Evolutionary conservation across 2,888 invertebrate species (phyloP).

Genomic region (Melitaea athalia): DNA sequence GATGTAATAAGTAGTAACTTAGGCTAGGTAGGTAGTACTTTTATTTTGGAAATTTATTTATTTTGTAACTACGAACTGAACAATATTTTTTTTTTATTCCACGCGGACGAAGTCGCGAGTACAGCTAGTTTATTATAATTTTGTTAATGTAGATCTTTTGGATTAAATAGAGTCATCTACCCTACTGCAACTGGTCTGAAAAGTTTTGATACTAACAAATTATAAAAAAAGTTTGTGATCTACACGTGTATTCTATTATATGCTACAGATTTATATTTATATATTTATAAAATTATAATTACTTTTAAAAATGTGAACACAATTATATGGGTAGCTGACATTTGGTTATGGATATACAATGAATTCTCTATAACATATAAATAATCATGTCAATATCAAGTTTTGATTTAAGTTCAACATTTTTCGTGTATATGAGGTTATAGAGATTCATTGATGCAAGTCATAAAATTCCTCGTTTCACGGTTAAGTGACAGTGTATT

Average conservation of each 20-base stretch:
- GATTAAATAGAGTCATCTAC: background rate
- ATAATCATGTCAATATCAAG: background rate
- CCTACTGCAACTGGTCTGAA: background rate
- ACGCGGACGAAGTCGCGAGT: too few species aligned
- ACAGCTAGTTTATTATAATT: too few species aligned
- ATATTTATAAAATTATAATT: background rate
- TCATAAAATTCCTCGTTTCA: slow-evolving; percentile 24
- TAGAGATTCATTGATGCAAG: slow-evolving; percentile 20
- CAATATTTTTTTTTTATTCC: too few species aligned
- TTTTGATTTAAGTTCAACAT: background rate
- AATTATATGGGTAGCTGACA: slow-evolving; percentile 74
- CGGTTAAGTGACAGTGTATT: slow-evolving; percentile 42
- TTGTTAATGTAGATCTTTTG: too few species aligned
- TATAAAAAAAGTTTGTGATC: background rate
- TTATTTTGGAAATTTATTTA: too few species aligned
- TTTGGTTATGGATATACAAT: slow-evolving; percentile 29
- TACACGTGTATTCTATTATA: too few species aligned
- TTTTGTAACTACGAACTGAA: too few species aligned
- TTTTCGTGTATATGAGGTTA: background rate
- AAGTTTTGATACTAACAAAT: background rate
- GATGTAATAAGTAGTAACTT: too few species aligned
- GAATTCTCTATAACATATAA: slow-evolving; percentile 12
- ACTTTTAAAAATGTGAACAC: slow-evolving; percentile 40
- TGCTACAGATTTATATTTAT: background rate
- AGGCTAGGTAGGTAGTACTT: too few species aligned